Base-by-base conservation (phyloP, 2,888 invertebrate genomes). In the Dione juno region DNA sequence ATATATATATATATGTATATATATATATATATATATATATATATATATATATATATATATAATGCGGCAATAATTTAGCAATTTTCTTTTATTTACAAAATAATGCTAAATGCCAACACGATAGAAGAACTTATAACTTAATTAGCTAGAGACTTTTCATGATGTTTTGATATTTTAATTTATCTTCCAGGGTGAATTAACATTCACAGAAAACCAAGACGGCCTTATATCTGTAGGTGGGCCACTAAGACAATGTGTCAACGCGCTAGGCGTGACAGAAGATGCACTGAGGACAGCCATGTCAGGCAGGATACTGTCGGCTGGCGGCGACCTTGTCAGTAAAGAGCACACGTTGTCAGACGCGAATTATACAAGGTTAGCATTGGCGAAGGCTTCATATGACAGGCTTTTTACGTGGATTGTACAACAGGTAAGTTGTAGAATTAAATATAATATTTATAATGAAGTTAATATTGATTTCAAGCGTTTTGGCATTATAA, bases 381-480 rank as follows among this genome's bases (percentile, higher is more conserved):
- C 99, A 7, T 93, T 98, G 66, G 97, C 98, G 3, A 99, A 99
- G 94, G 99, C 99, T 3, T 95, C 99, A 37, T 99, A 99, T 82
- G 99, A 99, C 82, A 94, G 98, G 21, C 94, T 99, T 66, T 99
- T 99, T 90, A 95, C 97, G 0, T 99, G 98, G 97, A 97, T 99
- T 72, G 99, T 99, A 16, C 95, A 95, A 53, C 93, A 92, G 88
- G 92, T 91, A 1, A 8, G 37, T 50, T 50, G 16, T 63, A n/a
- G 6, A 8, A 53, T n/a, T n/a, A n/a, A 14, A 21, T 2, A 35
- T 7, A 13, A 8, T 21, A 28, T 3, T 3, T 28, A 28, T 28
- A 28, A 28, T 3, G 5, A 28, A 28, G 5, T 28, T 28, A 3
- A 28, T 28, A 28, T 28, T 28, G 28, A 28, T 28, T 28, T 28